These are phyloP conservation scores for Myodes glareolus DNA, from an alignment of 2,113 vertebrate genomes.

Conservation along the genomic window DNA sequence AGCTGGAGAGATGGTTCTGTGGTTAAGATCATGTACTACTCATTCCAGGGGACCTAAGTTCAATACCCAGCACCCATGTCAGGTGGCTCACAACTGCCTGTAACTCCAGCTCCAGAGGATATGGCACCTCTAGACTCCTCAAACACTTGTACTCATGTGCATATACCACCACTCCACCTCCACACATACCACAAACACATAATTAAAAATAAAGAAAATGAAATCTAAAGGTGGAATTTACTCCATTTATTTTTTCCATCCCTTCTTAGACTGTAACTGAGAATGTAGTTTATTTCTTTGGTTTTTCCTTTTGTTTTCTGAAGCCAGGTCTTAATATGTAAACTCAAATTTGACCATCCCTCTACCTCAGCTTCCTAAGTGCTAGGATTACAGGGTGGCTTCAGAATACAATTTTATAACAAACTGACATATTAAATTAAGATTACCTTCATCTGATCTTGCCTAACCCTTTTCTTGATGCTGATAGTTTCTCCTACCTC, in stretches of 20 bases:
- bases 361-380: background rate
- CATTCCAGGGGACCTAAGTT: background rate
- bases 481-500: background rate
- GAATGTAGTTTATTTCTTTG: background rate
- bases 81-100: background rate
- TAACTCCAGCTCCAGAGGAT: background rate
- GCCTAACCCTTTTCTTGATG: background rate
- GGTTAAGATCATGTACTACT: background rate
- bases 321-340: background rate
- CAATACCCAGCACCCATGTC: background rate
- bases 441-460: background rate
- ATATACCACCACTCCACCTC: background rate
- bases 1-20: background rate
- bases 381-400: background rate
- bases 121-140: background rate
- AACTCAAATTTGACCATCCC: background rate
- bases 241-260: background rate
- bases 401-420: conserved; percentile 23
- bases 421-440: conserved; percentile 14
- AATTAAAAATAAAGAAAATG: background rate
- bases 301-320: background rate
- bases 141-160: background rate
- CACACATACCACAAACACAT: background rate
- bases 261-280: background rate
- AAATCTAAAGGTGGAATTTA: background rate